Evolutionary conservation across 2,113 vertebrate genomes (phyloP), one percentile per base, ranked within the genome.

Genomic region (Heterotilapia buettikoferi): DNA sequence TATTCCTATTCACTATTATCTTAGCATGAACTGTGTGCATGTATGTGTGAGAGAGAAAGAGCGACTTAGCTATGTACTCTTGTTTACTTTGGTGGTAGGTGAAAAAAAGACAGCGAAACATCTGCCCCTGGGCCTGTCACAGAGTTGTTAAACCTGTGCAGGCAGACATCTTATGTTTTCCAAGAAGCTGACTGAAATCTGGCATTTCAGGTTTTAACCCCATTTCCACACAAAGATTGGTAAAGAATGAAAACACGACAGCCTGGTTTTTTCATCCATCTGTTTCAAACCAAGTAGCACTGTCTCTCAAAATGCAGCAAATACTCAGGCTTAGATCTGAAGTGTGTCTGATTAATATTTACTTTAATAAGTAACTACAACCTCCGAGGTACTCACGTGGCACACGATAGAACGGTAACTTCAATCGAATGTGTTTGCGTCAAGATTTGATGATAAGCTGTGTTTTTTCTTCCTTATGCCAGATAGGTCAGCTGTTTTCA

Each of bases 191-290:
- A 26, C 21, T 45, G 13, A 45, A 16, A 43, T 45, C 68, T 45
- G 38, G 38, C 3, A 45, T 45, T 47, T 76, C 0, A 1, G 71
- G 14, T 47, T 76, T 47, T 47, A 29, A 14, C 5, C 9, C 14
- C 43, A 31, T 19, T 19, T 76, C 16, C 6, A 31, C 71, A 31
- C 9, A 50, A 29, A 76, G 24, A 50, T 12, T 47, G 0, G 24
- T 19, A 7, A 26, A 50, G 9, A 76, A 12, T 31, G 18, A 50
- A 50, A 76, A 50, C 40, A 11, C 4, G 0, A 19, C 21, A 29
- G 16, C 0, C 40, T 0, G 71, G 16, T 29, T 76, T 76, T 0
- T 9, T 76, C 24, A 50, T 73, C 6, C 24, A 76, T 73, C 40
- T 24, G 12, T 71, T 71, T 73, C 13, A 45, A 73, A 18, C n/a